Percentiles rank a stretch among this genome's conserved stretches.
Evolutionary conservation across 2,888 invertebrate species (phyloP).

Genomic region (Deroplatys truncata): DNA sequence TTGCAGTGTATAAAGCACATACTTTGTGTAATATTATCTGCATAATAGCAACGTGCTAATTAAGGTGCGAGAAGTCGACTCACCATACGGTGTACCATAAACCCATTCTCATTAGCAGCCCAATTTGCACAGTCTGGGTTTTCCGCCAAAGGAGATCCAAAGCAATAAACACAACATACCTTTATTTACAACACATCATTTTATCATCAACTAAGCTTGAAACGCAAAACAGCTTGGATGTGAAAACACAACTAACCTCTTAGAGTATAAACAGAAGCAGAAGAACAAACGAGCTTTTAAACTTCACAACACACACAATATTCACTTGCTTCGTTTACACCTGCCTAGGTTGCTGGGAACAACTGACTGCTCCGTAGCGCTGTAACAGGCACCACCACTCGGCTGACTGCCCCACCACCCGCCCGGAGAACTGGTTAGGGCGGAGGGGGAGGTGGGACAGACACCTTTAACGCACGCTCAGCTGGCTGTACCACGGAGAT

Average conservation of each 20-base stretch:
- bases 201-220: background rate
- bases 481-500: background rate
- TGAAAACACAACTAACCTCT: background rate
- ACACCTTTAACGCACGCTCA: background rate
- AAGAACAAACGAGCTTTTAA: background rate
- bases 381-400: background rate
- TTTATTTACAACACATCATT: too few species aligned
- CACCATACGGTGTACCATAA: too few species aligned
- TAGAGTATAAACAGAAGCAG: background rate
- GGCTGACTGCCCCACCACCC: background rate
- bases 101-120: too few species aligned
- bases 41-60: too few species aligned
- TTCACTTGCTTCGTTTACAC: background rate
- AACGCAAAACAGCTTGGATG: background rate
- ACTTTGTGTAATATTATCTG: too few species aligned
- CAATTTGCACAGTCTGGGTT: too few species aligned
- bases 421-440: background rate
- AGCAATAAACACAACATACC: too few species aligned
- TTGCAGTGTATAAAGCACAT: too few species aligned
- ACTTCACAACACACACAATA: background rate
- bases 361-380: background rate
- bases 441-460: background rate
- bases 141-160: too few species aligned
- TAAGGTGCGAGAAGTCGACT: too few species aligned
- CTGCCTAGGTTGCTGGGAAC: background rate